Evolutionary conservation across 2,113 vertebrate genomes (phyloP).

Genomic region (Cygnus buccinator): DNA sequence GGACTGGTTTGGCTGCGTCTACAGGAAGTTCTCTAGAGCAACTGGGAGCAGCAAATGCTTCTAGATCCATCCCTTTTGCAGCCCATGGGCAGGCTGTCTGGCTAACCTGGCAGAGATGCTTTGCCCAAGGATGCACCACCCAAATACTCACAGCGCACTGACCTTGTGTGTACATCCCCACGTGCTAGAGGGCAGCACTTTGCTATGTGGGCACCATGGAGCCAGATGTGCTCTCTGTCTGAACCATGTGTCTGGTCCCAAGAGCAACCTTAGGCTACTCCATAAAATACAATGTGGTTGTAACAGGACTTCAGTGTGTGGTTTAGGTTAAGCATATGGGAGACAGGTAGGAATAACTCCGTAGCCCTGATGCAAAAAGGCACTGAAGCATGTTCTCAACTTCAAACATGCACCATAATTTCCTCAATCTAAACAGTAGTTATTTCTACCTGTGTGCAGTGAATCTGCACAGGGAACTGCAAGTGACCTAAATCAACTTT

Average conservation of each 20-base stretch:
- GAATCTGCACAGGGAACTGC: background rate
- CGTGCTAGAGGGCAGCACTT: background rate
- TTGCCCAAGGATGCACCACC: background rate
- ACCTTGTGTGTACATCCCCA: background rate
- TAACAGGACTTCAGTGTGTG: background rate
- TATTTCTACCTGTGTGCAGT: background rate
- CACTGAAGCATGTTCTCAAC: background rate
- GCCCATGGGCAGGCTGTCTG: background rate
- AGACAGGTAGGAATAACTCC: background rate
- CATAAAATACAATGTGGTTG: background rate
- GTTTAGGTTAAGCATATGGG: background rate
- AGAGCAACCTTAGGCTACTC: background rate
- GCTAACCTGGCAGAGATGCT: background rate
- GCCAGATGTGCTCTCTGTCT: background rate
- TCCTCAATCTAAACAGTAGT: background rate
- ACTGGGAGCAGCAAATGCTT: background rate
- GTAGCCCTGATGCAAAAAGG: background rate
- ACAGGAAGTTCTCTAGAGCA: background rate
- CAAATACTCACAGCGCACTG: accelerated
- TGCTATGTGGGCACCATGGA: accelerated
- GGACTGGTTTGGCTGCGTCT: background rate
- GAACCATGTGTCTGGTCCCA: background rate
- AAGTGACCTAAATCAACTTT: background rate
- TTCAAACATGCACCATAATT: background rate
- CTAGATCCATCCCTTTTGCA: background rate